Evolutionary conservation across 2,797 vertebrate genomes (phyloP), one percentile per base, ranked within the genome.

Genomic region (Gadopsis marmoratus): DNA sequence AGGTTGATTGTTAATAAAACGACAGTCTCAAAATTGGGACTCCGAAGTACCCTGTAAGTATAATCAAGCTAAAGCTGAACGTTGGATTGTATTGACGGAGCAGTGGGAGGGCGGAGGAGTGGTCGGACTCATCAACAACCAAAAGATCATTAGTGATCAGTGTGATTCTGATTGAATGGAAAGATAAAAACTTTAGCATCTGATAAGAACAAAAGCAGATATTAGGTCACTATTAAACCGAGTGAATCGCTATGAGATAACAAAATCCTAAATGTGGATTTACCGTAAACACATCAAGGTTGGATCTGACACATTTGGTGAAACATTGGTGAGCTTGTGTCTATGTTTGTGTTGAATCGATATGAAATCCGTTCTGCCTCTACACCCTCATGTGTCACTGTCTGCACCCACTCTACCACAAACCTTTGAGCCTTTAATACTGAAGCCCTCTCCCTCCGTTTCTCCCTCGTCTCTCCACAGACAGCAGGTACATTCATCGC

Each of bases 401-500:
- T 79, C 83, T 78, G 63, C 26, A 65, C 61, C 43, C 7, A 7
- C 73, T 65, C 58, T 7, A n/a, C 43, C 60, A 58, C 47, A 59
- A 50, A 73, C 68, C 26, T 48, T 12, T 63, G 66, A 80, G 72
- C 58, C 60, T 70, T 72, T 67, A 66, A 79, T 19, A 12, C 50
- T 50, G 63, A 58, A 66, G 26, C 61, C 48, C 26, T 41, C 26
- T 48, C 59, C 29, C 63, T 48, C 45, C 53, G 68, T 48, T 64
- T 74, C 41, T 50, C 26, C 1, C 11, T 59, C 61, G 14, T 74
- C 17, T 31, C 60, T 45, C 41, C 50, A 3, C 43, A 69, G 60
- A 56, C 64, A 76, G 79, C 48, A 71, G 76, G 35, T 62, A 39
- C 76, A 80, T 84, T 78, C 53, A 84, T 86, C 87, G 70, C 26